Percentiles rank a stretch among this genome's conserved stretches.
Conservation (phyloP, 2,888 invertebrate genomes). For the Tipula helvola region DNA sequence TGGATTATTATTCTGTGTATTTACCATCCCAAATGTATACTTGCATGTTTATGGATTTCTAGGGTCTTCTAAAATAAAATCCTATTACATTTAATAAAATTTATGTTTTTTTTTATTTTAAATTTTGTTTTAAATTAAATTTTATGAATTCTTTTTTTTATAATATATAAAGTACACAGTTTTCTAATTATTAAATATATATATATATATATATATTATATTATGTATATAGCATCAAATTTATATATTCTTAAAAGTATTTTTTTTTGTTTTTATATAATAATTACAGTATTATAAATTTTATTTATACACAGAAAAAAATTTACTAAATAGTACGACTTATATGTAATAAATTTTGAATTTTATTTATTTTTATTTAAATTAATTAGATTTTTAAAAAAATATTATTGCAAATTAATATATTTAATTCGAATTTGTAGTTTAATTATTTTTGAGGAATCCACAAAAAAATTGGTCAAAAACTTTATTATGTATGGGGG, state of each 20-base stretch:
- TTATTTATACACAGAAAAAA: not conserved
- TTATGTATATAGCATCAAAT: constrained; percentile 4
- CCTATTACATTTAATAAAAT: not conserved
- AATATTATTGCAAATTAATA: not conserved
- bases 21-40: too few relatives aligned
- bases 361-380: not conserved
- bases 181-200: not conserved
- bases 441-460: not conserved
- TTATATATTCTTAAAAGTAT: not conserved
- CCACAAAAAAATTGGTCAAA: not conserved
- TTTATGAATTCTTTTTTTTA: not conserved
- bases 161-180: not conserved
- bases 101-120: not conserved
- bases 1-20: too few relatives aligned
- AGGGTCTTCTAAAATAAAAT: not conserved
- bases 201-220: not conserved
- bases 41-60: too few relatives aligned
- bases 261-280: not conserved
- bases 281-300: not conserved
- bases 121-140: not conserved
- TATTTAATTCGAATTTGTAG: not conserved
- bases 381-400: not conserved
- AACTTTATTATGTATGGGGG: not conserved
- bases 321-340: not conserved
- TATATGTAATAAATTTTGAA: not conserved